Conservation (phyloP, 2,113 vertebrate genomes). For the Chionodraco myersi region DNA sequence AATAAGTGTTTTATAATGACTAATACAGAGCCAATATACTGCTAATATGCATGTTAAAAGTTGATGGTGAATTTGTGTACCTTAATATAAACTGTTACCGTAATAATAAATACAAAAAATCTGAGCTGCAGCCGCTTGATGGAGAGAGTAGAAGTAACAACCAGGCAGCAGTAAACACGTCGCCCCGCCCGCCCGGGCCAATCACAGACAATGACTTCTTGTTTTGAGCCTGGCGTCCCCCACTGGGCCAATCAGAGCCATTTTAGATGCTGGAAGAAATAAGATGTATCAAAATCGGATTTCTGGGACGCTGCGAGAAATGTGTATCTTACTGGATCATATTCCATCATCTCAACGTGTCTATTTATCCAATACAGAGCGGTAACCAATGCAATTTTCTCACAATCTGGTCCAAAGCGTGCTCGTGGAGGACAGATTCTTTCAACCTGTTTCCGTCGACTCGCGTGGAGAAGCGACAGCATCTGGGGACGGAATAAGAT, state of each 20-base stretch:
- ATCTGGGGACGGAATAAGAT: conserved; percentile 28
- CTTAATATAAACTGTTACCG: too few relatives aligned
- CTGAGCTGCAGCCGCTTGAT: background rate
- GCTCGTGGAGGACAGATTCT: conserved; percentile 12
- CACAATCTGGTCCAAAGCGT: background rate
- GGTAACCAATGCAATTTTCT: background rate
- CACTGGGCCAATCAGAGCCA: conserved; percentile 58
- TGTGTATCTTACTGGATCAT: conserved; percentile 7
- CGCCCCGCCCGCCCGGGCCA: conserved; percentile 29
- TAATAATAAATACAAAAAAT: too few relatives aligned
- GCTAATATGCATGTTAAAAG: too few relatives aligned
- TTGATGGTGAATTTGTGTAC: too few relatives aligned
- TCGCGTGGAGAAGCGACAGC: conserved; percentile 13
- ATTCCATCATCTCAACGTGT: conserved; percentile 25
- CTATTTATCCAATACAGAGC: conserved; percentile 8
- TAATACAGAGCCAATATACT: too few relatives aligned
- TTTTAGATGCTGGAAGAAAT: conserved; percentile 50
- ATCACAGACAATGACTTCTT: conserved; percentile 58
- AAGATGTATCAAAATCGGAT: conserved; percentile 24
- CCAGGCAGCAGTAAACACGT: conserved; percentile 23
- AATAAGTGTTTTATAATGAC: too few relatives aligned
- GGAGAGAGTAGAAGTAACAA: conserved; percentile 34
- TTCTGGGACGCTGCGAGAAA: conserved; percentile 1
- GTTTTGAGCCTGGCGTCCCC: conserved; percentile 46
- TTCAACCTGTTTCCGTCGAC: conserved; percentile 33